A percentile compares a stretch with the other conserved stretches of the same genome.
These are phyloP conservation scores for Campoplex nolae DNA, from an alignment of 2,888 invertebrate genomes.

Conservation along the genomic window DNA sequence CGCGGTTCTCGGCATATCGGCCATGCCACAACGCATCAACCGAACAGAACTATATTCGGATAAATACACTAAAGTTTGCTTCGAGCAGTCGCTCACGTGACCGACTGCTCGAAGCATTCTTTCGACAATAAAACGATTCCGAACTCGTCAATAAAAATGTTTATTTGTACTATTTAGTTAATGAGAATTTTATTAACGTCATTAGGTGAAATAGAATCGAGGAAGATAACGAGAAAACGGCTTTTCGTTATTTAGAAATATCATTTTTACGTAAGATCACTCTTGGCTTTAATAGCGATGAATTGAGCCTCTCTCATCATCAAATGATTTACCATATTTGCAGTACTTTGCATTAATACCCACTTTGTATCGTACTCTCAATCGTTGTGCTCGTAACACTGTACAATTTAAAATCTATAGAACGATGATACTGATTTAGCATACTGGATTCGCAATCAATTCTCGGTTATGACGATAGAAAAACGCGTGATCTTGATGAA, in stretches of 20 bases:
- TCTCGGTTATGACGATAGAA: background rate
- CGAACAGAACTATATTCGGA: background rate
- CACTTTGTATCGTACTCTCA: no score
- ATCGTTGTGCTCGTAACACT: background rate
- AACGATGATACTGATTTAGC: background rate
- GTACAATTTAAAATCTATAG: background rate
- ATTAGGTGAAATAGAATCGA: background rate
- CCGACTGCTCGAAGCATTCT: background rate
- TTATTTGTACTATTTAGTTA: background rate
- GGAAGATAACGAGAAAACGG: background rate
- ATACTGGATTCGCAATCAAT: background rate
- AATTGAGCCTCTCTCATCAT: background rate
- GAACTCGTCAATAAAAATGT: background rate
- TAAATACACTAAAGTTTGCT: background rate
- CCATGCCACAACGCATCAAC: background rate
- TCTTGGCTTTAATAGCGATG: no score
- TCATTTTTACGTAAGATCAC: background rate
- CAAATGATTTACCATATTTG: background rate
- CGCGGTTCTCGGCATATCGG: constrained; percentile 1
- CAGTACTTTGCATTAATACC: no score
- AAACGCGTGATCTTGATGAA: background rate
- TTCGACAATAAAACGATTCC: background rate
- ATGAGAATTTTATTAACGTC: background rate
- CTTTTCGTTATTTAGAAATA: background rate
- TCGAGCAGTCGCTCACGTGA: background rate